phyloP scores from a whole-genome alignment of 2,888 invertebrate genomes.

The Reticulitermes lucifugus region DNA sequence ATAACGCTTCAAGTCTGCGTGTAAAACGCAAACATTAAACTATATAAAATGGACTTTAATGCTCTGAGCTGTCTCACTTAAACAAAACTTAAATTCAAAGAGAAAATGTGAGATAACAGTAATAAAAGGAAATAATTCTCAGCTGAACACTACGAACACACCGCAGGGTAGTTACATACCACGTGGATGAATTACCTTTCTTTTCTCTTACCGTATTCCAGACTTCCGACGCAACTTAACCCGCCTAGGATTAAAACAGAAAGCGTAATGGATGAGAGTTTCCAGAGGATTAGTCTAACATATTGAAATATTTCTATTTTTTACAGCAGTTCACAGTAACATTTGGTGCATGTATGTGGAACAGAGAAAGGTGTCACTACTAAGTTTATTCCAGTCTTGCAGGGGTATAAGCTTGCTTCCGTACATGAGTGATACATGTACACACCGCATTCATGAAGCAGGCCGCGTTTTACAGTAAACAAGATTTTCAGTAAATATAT shows the following conservation, averaged over 20 bases:
- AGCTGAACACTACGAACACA: slow-evolving; percentile 41
- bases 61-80: background rate
- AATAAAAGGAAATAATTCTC: slow-evolving; percentile 32
- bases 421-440: background rate
- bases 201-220: slow-evolving; percentile 7
- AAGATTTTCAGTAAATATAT: no score
- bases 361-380: background rate
- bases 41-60: slow-evolving; percentile 21
- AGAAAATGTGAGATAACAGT: slow-evolving; percentile 33
- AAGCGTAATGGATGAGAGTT: slow-evolving; percentile 64
- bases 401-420: background rate
- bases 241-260: slow-evolving; percentile 54
- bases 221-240: slow-evolving; percentile 23
- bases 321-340: slow-evolving; percentile 53
- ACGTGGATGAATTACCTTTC: slow-evolving; percentile 51
- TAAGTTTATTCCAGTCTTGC: background rate
- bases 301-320: slow-evolving; percentile 65
- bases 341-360: background rate
- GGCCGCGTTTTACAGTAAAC: no score
- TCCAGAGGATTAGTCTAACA: slow-evolving; percentile 64
- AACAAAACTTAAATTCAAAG: slow-evolving; percentile 39
- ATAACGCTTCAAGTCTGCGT: background rate
- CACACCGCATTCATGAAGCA: no score
- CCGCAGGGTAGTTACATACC: slow-evolving; percentile 18
- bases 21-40: background rate